Conservation (phyloP, 2,113 vertebrate genomes). For the Triplophysa tibetana region DNA sequence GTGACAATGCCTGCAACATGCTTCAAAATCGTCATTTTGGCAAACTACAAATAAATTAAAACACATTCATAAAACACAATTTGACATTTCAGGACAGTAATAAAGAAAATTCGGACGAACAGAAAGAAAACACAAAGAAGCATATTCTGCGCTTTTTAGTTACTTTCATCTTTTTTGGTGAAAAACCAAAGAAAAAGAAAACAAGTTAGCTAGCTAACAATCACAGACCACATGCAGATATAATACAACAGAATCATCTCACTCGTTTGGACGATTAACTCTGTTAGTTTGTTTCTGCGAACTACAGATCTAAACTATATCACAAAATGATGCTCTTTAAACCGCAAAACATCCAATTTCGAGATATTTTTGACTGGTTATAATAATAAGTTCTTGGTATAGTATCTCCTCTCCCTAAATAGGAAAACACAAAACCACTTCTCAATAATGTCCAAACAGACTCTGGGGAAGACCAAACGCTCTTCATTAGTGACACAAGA, state of each 20-base stretch:
- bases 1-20: slow-evolving; percentile 73
- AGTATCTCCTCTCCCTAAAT: slow-evolving; percentile 68
- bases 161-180: slow-evolving; percentile 69
- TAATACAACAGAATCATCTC: slow-evolving; percentile 77
- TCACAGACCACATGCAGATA: slow-evolving; percentile 72
- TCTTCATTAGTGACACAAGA: slow-evolving; percentile 56
- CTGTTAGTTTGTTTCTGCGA: slow-evolving; percentile 78
- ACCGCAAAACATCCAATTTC: slow-evolving; percentile 74
- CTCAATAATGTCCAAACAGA: slow-evolving; percentile 67
- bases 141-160: slow-evolving; percentile 65
- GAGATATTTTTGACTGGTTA: slow-evolving; percentile 72
- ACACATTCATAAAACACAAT: slow-evolving; percentile 76
- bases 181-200: slow-evolving; percentile 59
- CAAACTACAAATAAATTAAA: slow-evolving; percentile 81
- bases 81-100: slow-evolving; percentile 70
- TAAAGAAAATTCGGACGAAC: slow-evolving; percentile 64
- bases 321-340: slow-evolving; percentile 77
- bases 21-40: slow-evolving; percentile 78
- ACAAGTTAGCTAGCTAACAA: slow-evolving; percentile 75
- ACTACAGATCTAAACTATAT: slow-evolving; percentile 81
- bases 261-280: slow-evolving; percentile 67
- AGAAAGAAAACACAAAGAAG: slow-evolving; percentile 66
- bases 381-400: slow-evolving; percentile 68
- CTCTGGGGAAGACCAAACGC: slow-evolving; percentile 62
- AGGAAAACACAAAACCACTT: slow-evolving; percentile 67